Percentiles rank a stretch among this genome's conserved stretches.
phyloP scores from a whole-genome alignment of 1,140 invertebrate species.

The Chironomus tepperi region DNA sequence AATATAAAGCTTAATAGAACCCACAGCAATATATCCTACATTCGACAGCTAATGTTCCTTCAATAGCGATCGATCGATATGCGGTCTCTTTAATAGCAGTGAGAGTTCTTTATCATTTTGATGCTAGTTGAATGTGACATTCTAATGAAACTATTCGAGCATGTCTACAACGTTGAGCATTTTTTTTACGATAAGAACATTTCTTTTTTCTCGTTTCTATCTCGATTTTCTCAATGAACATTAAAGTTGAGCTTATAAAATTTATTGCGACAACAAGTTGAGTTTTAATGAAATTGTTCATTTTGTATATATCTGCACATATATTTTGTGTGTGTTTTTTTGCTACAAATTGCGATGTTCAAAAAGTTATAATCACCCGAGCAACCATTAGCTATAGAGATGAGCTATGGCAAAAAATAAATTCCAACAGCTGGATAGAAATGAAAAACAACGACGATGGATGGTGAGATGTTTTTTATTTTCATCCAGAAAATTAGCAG shows the following conservation, averaged over 20 bases:
- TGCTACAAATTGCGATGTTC: neutral
- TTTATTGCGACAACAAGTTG: neutral
- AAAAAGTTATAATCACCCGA: slow-evolving; percentile 17
- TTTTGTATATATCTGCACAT: neutral
- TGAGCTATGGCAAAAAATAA: no score
- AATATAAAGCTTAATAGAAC: no score
- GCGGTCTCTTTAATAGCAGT: no score
- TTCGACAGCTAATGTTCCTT: no score
- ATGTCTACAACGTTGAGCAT: neutral
- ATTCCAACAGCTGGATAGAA: no score
- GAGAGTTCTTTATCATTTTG: no score
- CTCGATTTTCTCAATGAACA: neutral
- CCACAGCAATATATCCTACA: no score
- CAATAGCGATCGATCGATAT: no score
- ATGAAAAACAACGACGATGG: no score
- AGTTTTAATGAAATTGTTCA: slow-evolving; percentile 20
- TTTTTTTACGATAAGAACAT: neutral
- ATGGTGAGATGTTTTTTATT: no score
- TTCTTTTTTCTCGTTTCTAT: neutral
- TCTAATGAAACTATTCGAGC: neutral
- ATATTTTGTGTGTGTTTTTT: neutral
- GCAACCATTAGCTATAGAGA: neutral
- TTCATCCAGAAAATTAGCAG: no score
- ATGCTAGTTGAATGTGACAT: neutral
- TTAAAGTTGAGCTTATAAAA: neutral